Percentiles rank a stretch among this genome's conserved stretches.
Evolutionary conservation across 2,113 vertebrate species (phyloP).

Genomic region (Suricata suricatta): DNA sequence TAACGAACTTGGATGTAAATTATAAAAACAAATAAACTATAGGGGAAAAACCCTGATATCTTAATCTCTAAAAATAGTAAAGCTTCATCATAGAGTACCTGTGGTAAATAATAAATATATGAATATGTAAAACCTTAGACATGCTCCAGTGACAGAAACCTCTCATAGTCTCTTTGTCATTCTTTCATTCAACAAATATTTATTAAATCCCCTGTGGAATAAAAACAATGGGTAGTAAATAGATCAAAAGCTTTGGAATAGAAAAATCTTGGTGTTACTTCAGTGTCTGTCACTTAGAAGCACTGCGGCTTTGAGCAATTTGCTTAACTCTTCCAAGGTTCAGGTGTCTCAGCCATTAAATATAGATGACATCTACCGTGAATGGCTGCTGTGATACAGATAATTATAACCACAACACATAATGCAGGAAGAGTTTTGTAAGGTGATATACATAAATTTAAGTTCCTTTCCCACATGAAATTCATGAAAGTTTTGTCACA

Average conservation of each 20-base stretch:
- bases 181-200: background rate
- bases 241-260: constrained; percentile 20
- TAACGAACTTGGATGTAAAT: too few species aligned
- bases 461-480: background rate
- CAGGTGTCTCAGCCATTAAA: background rate
- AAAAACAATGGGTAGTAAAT: constrained; percentile 3
- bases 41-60: background rate
- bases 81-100: background rate
- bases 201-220: background rate
- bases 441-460: background rate
- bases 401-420: background rate
- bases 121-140: background rate
- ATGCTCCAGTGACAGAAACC: background rate
- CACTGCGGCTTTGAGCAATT: background rate
- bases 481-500: background rate
- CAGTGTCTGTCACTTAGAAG: background rate
- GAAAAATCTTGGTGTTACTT: constrained; percentile 7
- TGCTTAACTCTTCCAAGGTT: background rate
- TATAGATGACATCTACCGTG: background rate
- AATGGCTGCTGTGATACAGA: background rate
- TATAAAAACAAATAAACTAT: background rate
- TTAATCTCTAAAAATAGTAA: background rate
- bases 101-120: background rate
- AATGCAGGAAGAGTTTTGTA: background rate
- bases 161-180: background rate